These are phyloP conservation scores for Drosophila pseudotakahashii DNA, from an alignment of 2,888 invertebrate genomes.

Conservation along the genomic window DNA sequence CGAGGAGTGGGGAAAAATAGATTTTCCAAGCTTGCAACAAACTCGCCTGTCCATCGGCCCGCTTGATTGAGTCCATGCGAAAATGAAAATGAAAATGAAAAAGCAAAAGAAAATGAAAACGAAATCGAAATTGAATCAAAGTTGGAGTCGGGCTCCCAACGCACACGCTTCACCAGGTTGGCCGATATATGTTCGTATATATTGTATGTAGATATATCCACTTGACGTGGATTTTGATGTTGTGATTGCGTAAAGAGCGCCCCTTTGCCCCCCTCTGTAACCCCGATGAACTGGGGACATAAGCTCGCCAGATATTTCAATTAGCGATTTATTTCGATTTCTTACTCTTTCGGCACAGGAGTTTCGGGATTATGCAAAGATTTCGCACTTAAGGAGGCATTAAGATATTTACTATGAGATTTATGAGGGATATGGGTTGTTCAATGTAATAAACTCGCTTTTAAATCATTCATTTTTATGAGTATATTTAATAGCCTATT, in stretches of 20 bases:
- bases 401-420: no score
- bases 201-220: slow-evolving; percentile 6
- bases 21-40: slow-evolving; percentile 53
- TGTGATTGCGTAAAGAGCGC: slow-evolving; percentile 68
- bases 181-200: slow-evolving; percentile 11
- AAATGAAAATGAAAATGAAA: slow-evolving; percentile 27
- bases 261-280: slow-evolving; percentile 27
- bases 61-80: slow-evolving; percentile 76
- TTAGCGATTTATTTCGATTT: slow-evolving; percentile 55
- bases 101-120: neutral
- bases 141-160: slow-evolving; percentile 10
- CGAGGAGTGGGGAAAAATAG: slow-evolving; percentile 11
- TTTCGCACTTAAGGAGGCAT: neutral
- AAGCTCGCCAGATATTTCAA: slow-evolving; percentile 66
- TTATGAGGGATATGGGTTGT: no score
- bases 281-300: slow-evolving; percentile 23
- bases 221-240: slow-evolving; percentile 39
- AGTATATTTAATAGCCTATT: no score
- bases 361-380: slow-evolving; percentile 38
- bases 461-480: no score
- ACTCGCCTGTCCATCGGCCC: slow-evolving; percentile 28
- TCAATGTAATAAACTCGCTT: no score
- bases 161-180: slow-evolving; percentile 49
- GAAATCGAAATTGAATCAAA: slow-evolving; percentile 56
- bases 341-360: slow-evolving; percentile 22